Percentiles rank a stretch among this genome's conserved stretches.
phyloP scores from a whole-genome alignment of 2,888 invertebrate species.

The Lasioglossum vierecki region DNA sequence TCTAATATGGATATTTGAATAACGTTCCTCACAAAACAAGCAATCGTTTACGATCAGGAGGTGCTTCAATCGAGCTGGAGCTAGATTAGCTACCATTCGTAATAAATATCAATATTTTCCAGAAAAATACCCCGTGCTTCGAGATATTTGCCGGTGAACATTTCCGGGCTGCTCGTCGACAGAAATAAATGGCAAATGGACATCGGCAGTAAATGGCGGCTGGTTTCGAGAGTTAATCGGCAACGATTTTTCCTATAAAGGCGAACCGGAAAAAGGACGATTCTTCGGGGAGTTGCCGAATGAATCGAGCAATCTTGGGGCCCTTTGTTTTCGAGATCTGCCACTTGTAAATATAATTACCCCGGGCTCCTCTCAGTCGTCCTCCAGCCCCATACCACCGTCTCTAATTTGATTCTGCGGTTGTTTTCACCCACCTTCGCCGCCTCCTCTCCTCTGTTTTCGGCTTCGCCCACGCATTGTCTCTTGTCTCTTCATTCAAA shows the following conservation, averaged over 20 bases:
- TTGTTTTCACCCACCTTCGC: constrained; percentile 80
- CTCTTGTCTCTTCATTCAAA: constrained; percentile 84
- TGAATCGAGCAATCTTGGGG: constrained; percentile 82
- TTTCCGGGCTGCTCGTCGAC: neutral
- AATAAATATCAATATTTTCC: neutral
- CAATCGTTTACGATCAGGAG: neutral
- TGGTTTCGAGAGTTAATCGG: constrained; percentile 44
- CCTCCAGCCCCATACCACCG: constrained; percentile 57
- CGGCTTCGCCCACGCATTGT: constrained; percentile 80
- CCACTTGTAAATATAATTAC: constrained; percentile 84
- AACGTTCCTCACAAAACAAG: neutral
- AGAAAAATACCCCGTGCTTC: neutral
- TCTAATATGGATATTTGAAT: neutral
- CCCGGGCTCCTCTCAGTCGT: constrained; percentile 60
- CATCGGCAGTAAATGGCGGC: constrained; percentile 29
- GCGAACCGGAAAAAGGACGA: constrained; percentile 41
- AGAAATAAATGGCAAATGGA: constrained; percentile 30
- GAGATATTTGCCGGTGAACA: neutral
- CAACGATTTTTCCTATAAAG: constrained; percentile 48
- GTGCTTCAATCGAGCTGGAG: neutral
- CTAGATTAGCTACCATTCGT: neutral
- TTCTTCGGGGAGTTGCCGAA: constrained; percentile 74
- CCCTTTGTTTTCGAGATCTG: constrained; percentile 82
- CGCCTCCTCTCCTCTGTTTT: constrained; percentile 61
- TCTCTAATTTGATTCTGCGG: constrained; percentile 83